These are phyloP conservation scores for Pseudoatta argentina DNA, from an alignment of 1,140 invertebrate species.

Conservation along the genomic window DNA sequence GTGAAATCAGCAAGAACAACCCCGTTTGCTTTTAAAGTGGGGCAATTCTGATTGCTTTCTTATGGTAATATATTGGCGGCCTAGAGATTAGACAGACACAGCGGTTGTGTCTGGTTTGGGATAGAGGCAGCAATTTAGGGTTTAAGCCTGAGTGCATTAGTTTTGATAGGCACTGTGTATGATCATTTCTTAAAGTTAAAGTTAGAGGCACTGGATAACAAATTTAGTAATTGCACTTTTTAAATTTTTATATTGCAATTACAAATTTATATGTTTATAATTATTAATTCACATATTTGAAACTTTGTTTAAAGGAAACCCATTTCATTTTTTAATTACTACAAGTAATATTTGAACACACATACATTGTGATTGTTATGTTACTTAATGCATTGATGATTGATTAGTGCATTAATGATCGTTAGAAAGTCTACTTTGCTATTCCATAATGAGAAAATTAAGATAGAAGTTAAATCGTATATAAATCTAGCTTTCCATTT, in stretches of 20 bases:
- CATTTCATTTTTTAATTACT: neutral
- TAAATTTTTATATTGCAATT: neutral
- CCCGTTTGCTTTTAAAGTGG: slow-evolving; percentile 78
- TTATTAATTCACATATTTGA: neutral
- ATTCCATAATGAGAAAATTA: slow-evolving; percentile 19
- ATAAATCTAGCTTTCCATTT: slow-evolving; percentile 23
- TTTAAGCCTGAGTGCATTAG: slow-evolving; percentile 83
- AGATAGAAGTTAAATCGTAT: slow-evolving; percentile 9
- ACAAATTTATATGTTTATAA: slow-evolving; percentile 7
- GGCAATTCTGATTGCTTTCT: slow-evolving; percentile 76
- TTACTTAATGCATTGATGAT: slow-evolving; percentile 10
- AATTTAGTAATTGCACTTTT: slow-evolving; percentile 39
- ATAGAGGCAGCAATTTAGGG: slow-evolving; percentile 84
- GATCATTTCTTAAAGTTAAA: slow-evolving; percentile 60
- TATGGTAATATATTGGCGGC: slow-evolving; percentile 76
- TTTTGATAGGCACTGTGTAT: slow-evolving; percentile 54
- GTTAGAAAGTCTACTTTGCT: slow-evolving; percentile 15
- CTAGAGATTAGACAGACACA: slow-evolving; percentile 84
- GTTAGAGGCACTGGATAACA: slow-evolving; percentile 80
- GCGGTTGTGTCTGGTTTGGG: slow-evolving; percentile 80
- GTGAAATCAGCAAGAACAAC: slow-evolving; percentile 79
- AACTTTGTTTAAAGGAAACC: neutral
- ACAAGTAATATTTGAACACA: slow-evolving; percentile 7
- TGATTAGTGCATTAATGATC: neutral
- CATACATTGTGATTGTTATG: neutral